Evolutionary conservation across 2,797 vertebrate genomes (phyloP).

Genomic region (Vultur gryphus): DNA sequence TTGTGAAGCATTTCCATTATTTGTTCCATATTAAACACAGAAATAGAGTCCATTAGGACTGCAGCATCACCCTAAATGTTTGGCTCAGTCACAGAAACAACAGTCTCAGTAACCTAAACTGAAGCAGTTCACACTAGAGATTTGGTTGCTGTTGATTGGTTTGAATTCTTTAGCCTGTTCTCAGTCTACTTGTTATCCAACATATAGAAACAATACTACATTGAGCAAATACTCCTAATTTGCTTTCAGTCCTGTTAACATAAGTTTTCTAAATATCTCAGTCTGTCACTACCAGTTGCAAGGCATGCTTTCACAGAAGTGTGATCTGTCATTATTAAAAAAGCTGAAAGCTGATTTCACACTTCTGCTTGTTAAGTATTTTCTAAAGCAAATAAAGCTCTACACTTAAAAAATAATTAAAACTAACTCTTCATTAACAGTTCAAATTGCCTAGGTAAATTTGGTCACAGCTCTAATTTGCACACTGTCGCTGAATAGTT

Average conservation of each 20-base stretch:
- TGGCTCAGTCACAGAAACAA: background rate
- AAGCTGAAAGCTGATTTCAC: slow-evolving; percentile 8
- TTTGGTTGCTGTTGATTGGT: background rate
- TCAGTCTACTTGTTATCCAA: background rate
- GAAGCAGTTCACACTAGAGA: background rate
- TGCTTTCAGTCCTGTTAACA: background rate
- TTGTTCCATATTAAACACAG: background rate
- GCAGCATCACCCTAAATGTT: background rate
- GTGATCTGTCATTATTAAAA: background rate
- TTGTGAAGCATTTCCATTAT: background rate
- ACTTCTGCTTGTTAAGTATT: slow-evolving; percentile 23
- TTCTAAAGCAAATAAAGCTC: slow-evolving; percentile 27
- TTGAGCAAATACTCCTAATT: accelerated
- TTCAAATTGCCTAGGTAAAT: slow-evolving; percentile 26
- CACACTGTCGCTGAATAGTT: background rate
- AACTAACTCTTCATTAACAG: slow-evolving; percentile 24
- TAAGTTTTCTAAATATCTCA: background rate
- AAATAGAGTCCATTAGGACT: background rate
- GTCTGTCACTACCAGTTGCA: background rate
- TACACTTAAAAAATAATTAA: slow-evolving; percentile 39
- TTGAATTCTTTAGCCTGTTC: background rate
- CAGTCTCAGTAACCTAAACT: accelerated
- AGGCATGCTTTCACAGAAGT: background rate
- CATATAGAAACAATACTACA: background rate
- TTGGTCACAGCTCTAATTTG: slow-evolving; percentile 14